A percentile compares a stretch with the other conserved stretches of the same genome.
phyloP scores from a whole-genome alignment of 2,113 vertebrate genomes.

The human (Homo sapiens) region DNA sequence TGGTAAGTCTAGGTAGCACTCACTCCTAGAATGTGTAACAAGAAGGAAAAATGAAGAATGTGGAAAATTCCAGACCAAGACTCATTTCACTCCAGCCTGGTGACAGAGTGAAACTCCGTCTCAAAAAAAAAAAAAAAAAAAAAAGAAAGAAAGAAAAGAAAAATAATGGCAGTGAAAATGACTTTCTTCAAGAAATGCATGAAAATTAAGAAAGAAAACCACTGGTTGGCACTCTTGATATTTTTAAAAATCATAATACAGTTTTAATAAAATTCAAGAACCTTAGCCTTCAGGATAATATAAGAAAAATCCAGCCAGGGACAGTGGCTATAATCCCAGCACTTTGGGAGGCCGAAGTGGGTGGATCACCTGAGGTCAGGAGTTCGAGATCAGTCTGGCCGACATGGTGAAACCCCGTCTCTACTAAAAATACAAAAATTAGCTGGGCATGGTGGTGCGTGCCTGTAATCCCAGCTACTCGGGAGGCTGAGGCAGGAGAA shows the following conservation, averaged over 20 bases:
- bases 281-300: background rate
- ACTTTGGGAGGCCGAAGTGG: no score
- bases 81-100: no score
- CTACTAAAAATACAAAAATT: no score
- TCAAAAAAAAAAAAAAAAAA: no score
- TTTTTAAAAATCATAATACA: background rate
- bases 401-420: no score
- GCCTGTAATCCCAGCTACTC: no score
- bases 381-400: no score
- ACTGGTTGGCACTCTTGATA: background rate
- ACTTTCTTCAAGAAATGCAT: background rate
- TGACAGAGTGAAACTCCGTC: no score
- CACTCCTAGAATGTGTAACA: background rate
- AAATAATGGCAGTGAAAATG: background rate
- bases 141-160: background rate
- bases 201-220: background rate
- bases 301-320: background rate
- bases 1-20: background rate
- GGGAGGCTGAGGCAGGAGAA: no score
- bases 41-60: background rate
- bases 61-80: background rate
- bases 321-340: no score
- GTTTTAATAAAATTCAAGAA: conserved; percentile 16
- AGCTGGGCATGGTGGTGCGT: no score
- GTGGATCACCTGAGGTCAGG: no score